Percentiles rank a stretch among this genome's conserved stretches.
Evolutionary conservation across 2,797 vertebrate species (phyloP).

Genomic region (Coccyzus lansbergi): DNA sequence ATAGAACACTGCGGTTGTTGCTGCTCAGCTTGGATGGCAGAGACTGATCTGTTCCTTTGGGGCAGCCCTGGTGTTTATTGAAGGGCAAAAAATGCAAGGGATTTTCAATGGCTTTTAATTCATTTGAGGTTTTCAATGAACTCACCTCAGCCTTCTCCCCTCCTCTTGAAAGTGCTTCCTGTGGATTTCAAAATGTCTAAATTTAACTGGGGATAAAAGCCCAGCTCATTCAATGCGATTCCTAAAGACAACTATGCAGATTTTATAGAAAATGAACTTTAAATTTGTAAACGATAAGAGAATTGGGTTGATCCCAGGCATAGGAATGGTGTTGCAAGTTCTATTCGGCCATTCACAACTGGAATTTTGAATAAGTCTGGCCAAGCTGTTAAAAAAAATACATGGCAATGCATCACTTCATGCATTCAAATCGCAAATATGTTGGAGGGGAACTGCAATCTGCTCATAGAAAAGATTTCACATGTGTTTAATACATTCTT

Average conservation of each 20-base stretch:
- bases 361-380: conserved; percentile 35
- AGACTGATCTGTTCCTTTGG: background rate
- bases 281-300: background rate
- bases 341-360: conserved; percentile 37
- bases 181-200: conserved; percentile 49
- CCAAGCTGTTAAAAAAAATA: conserved; percentile 18
- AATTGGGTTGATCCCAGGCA: background rate
- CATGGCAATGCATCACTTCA: conserved; percentile 1
- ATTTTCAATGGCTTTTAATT: conserved; percentile 42
- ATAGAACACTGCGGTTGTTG: background rate
- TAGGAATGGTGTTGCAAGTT: background rate
- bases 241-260: conserved; percentile 10
- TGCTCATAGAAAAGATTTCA: conserved; percentile 15
- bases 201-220: background rate
- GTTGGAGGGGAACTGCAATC: conserved; percentile 22
- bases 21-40: background rate
- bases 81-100: background rate
- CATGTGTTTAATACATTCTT: conserved; percentile 51
- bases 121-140: conserved; percentile 51
- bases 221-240: background rate
- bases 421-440: conserved; percentile 32
- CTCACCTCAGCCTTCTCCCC: background rate
- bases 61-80: background rate
- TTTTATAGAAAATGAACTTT: conserved; percentile 12
- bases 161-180: conserved; percentile 29